These are phyloP conservation scores for Athalia rosae DNA, from an alignment of 2,888 invertebrate species.

Conservation along the genomic window DNA sequence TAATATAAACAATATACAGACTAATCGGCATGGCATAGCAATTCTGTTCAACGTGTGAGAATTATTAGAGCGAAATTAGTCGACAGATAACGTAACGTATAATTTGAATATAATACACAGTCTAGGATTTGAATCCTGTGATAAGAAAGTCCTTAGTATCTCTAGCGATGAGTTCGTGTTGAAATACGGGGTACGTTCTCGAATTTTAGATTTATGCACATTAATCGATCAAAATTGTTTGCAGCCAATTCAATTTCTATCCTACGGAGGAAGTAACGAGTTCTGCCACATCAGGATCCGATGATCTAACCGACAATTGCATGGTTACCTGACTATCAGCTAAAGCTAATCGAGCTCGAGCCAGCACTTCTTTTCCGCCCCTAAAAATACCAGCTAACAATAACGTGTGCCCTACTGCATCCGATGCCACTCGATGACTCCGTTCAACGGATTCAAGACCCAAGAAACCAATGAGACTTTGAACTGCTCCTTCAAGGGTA, in stretches of 20 bases:
- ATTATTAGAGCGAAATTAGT: background rate
- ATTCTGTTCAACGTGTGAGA: background rate
- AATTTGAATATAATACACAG: slow-evolving; percentile 24
- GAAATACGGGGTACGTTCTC: background rate
- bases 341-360: slow-evolving; percentile 89
- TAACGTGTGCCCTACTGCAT: slow-evolving; percentile 87
- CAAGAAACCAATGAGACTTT: slow-evolving; percentile 87
- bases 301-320: slow-evolving; percentile 92
- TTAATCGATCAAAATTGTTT: slow-evolving; percentile 10
- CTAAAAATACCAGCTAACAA: slow-evolving; percentile 91
- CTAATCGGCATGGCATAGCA: slow-evolving; percentile 23
- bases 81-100: background rate
- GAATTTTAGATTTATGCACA: background rate
- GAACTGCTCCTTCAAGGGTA: slow-evolving; percentile 88
- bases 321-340: slow-evolving; percentile 90
- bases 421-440: slow-evolving; percentile 88
- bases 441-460: slow-evolving; percentile 91
- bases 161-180: background rate
- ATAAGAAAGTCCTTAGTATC: background rate
- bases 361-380: slow-evolving; percentile 92
- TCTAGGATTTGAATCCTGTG: slow-evolving; percentile 6
- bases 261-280: slow-evolving; percentile 91
- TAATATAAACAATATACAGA: slow-evolving; percentile 3
- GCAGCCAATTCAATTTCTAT: slow-evolving; percentile 71
- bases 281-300: slow-evolving; percentile 90